Base-by-base conservation (phyloP, 1,140 invertebrate species). In the Ephestia elutella region DNA sequence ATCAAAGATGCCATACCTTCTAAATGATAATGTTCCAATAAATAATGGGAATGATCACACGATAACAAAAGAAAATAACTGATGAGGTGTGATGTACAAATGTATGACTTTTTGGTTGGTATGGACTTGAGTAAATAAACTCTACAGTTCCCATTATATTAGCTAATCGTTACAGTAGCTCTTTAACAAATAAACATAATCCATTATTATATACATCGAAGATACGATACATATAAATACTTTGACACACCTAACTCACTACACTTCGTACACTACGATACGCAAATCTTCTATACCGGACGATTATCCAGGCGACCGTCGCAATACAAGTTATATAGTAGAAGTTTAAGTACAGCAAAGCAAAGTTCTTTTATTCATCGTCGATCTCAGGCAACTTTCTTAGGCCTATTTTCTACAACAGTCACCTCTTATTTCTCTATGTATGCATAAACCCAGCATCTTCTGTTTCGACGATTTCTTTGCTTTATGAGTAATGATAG, bases 181-280 rank as follows among this genome's bases (percentile, higher is more conserved):
- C 25, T 58, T 63, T 49, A 20, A 57, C 19, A 58, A 58, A 58
- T 55, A 38, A 32, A 58, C 44, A n/a, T 53, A 50, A 38, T 55
- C 18, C 35, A 55, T 54, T 28, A 15, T 59, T 59, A 60, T 49
- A 30, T 60, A 60, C 53, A 55, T 49, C 30, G 55, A 11, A 51
- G 15, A 53, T n/a, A n/a, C n/a, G n/a, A n/a, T n/a, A n/a, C 13
- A 35, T 53, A 49, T 53, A 53, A 79, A 79, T 76, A 82, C 82
- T 85, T 85, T 85, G 82, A 80, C 11, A 32, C 82, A 85, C 38
- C 38, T 17, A 44, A 85, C 2, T 7, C 21, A n/a, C n/a, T n/a
- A n/a, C n/a, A n/a, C n/a, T n/a, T n/a, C n/a, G n/a, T n/a, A n/a
- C n/a, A n/a, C n/a, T n/a, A n/a, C n/a, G n/a, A n/a, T n/a, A n/a